phyloP scores from a whole-genome alignment of 2,888 invertebrate genomes.

The Luperina testacea region DNA sequence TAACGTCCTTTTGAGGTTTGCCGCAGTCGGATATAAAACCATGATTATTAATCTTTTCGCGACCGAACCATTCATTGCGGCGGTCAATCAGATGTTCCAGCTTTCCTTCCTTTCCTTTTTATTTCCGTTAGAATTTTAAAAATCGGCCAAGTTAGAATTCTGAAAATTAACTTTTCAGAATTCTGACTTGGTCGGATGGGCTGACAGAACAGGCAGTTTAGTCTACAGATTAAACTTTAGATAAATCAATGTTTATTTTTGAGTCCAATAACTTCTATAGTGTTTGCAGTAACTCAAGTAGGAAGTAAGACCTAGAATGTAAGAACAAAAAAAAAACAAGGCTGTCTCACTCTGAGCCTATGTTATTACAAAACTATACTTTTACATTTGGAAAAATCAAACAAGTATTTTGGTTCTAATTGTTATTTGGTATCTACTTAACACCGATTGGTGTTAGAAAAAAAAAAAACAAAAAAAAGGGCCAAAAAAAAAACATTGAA shows the following conservation, averaged over 20 bases:
- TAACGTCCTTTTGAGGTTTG: neutral
- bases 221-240: slow-evolving; percentile 1
- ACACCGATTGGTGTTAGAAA: too few relatives aligned
- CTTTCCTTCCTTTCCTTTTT: neutral
- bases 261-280: slow-evolving; percentile 11
- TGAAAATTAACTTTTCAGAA: neutral
- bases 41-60: neutral
- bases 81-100: too few relatives aligned
- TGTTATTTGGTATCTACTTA: neutral
- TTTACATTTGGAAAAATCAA: slow-evolving; percentile 6
- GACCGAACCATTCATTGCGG: too few relatives aligned
- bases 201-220: neutral
- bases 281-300: slow-evolving; percentile 10
- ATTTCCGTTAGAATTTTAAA: neutral
- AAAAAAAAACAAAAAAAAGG: neutral
- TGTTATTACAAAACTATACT: slow-evolving; percentile 2
- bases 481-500: neutral
- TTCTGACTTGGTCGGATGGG: too few relatives aligned
- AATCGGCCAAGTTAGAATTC: neutral
- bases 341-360: neutral
- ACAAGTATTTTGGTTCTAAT: neutral
- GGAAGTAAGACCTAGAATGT: neutral
- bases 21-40: neutral
- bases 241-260: slow-evolving; percentile 16
- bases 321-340: slow-evolving; percentile 5